A percentile compares a stretch with the other conserved stretches of the same genome.
Conservation (phyloP, 2,888 invertebrate species). For the Sussaba pulchella region DNA sequence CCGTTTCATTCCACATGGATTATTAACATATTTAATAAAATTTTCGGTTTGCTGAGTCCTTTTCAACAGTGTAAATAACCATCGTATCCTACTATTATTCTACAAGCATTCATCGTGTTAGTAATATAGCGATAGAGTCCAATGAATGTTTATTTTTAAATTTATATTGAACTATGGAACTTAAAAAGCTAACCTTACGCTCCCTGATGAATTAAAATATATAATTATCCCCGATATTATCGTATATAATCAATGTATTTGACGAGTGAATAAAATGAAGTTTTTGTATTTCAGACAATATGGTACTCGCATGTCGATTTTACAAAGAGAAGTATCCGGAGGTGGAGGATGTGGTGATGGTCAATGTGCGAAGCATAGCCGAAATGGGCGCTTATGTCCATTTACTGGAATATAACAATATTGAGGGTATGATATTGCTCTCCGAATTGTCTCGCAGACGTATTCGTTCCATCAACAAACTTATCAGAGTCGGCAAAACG, state of each 20-base stretch:
- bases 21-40: constrained; percentile 70
- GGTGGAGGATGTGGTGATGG: constrained; percentile 99
- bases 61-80: constrained; percentile 59
- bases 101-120: constrained; percentile 61
- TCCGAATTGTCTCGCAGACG: constrained; percentile 99
- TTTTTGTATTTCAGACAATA: constrained; percentile 84
- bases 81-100: constrained; percentile 47
- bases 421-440: constrained; percentile 99
- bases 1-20: constrained; percentile 72
- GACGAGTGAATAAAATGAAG: too few relatives aligned
- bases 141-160: too few relatives aligned
- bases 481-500: constrained; percentile 98
- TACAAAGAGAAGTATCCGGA: constrained; percentile 99
- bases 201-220: too few relatives aligned
- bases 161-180: too few relatives aligned
- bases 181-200: too few relatives aligned
- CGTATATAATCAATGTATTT: too few relatives aligned
- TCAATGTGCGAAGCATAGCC: constrained; percentile 98
- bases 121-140: constrained; percentile 23
- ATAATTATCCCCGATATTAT: too few relatives aligned
- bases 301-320: constrained; percentile 98
- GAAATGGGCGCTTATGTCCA: constrained; percentile 99
- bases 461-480: constrained; percentile 99
- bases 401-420: constrained; percentile 98
- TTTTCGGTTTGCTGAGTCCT: constrained; percentile 28